A percentile compares a stretch with the other conserved stretches of the same genome.
Evolutionary conservation across 1,140 invertebrate species (phyloP).

Genomic region (Drosophila pseudoobscura): DNA sequence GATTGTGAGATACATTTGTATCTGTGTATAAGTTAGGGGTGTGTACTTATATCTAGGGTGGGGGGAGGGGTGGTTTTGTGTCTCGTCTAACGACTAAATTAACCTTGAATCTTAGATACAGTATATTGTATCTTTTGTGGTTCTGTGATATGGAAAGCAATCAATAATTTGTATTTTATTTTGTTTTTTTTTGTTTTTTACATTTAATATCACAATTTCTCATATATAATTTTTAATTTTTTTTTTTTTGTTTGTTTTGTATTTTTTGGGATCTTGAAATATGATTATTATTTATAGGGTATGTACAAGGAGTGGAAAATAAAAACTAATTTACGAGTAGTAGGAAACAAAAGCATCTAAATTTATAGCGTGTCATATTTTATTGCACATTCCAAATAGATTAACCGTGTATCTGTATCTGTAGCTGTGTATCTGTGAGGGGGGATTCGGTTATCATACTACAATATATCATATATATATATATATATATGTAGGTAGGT

Average conservation of each 20-base stretch:
- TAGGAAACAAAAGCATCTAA: constrained; percentile 77
- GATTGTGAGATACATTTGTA: constrained; percentile 59
- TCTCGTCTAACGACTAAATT: constrained; percentile 66
- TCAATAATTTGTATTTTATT: constrained; percentile 37
- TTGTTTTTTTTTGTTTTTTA: constrained; percentile 29
- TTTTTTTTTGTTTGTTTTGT: constrained; percentile 18
- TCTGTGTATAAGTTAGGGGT: constrained; percentile 52
- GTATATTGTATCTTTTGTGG: constrained; percentile 52
- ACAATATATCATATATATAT: constrained; percentile 39
- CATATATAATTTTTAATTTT: constrained; percentile 46
- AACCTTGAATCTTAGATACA: constrained; percentile 74
- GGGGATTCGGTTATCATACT: constrained; percentile 32
- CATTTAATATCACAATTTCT: constrained; percentile 80
- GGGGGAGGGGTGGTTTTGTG: neutral
- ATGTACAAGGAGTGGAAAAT: constrained; percentile 62
- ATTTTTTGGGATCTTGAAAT: constrained; percentile 49
- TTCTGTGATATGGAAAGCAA: constrained; percentile 74
- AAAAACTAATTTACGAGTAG: constrained; percentile 61
- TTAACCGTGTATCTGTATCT: constrained; percentile 11
- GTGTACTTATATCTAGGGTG: constrained; percentile 42
- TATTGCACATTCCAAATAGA: constrained; percentile 75
- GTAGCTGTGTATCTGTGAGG: constrained; percentile 12
- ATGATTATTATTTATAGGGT: constrained; percentile 29
- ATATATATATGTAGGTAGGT: constrained; percentile 32
- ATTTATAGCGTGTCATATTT: constrained; percentile 76